phyloP scores from a whole-genome alignment of 2,888 invertebrate genomes.

The Lepidocyrtinus sp. region DNA sequence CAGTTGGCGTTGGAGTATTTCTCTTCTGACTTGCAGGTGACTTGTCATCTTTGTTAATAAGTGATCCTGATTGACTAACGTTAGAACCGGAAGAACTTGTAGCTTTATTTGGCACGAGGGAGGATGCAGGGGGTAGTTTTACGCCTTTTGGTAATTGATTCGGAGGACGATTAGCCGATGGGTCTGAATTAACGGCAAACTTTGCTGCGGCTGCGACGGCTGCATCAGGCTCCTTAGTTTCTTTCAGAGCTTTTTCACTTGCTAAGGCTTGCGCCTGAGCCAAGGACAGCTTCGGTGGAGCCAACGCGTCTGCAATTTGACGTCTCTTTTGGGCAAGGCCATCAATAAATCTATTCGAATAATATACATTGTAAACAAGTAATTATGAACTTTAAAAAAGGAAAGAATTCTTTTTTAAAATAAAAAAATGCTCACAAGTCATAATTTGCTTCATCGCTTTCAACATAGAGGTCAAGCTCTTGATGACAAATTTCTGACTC shows the following conservation, averaged over 20 bases:
- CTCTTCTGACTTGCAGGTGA: not conserved
- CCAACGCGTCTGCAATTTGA: slow-evolving; percentile 78
- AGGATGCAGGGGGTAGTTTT: slow-evolving; percentile 42
- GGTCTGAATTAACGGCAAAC: slow-evolving; percentile 61
- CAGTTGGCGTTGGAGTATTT: slow-evolving; percentile 19
- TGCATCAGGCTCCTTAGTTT: slow-evolving; percentile 56
- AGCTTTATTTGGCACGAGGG: slow-evolving; percentile 54
- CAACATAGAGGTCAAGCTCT: slow-evolving; percentile 84
- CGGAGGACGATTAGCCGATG: slow-evolving; percentile 45
- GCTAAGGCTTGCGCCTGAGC: slow-evolving; percentile 64
- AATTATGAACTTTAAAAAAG: not conserved
- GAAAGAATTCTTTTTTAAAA: slow-evolving; percentile 1
- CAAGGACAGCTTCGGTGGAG: slow-evolving; percentile 60
- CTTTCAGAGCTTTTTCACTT: slow-evolving; percentile 56
- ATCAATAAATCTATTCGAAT: slow-evolving; percentile 77
- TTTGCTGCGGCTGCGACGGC: slow-evolving; percentile 52
- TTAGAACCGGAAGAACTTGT: slow-evolving; percentile 30
- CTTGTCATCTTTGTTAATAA: slow-evolving; percentile 30
- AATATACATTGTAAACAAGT: not conserved
- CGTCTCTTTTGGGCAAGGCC: slow-evolving; percentile 82
- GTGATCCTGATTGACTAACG: not conserved
- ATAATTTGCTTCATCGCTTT: slow-evolving; percentile 82
- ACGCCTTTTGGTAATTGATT: slow-evolving; percentile 34
- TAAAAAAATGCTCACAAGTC: slow-evolving; percentile 73
- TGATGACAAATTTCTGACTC: slow-evolving; percentile 85